Evolutionary conservation across 1,140 invertebrate genomes (phyloP), one percentile per base, ranked within the genome.

Genomic region (Caerostris darwini): DNA sequence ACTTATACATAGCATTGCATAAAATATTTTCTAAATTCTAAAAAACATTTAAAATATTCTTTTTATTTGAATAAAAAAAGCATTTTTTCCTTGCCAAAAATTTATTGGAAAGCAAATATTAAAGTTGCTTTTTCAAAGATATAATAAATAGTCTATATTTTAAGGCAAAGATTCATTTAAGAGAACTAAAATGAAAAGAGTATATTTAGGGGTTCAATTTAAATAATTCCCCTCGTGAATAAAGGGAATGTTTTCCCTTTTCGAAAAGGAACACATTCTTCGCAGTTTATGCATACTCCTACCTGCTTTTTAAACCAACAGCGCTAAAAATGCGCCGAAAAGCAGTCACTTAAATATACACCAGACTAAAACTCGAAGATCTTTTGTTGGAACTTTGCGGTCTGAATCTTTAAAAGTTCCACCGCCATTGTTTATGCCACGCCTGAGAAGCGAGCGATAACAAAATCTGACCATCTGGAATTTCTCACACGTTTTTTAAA

Each of bases 401-500:
- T 5, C 7, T 34, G 34, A 77, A 77, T 77, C 71, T 77, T 77
- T 77, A 53, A 77, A 77, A 77, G 71, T 50, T 77, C 34, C 53
- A 77, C 34, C 3, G 3, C 71, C 50, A 12, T 53, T 77, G 71
- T 77, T 77, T 77, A 77, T 77, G 34, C 34, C 71, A 50, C 14
- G 19, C 10, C 19, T 53, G 71, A 50, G 5, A 19, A 77, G 34
- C 12, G 50, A 77, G 34, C 3, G 34, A 10, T 4, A 77, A 50
- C 71, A 34, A 53, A 77, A 5, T 77, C 53, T 53, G 7, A 12
- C 19, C 71, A 77, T 77, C 71, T 77, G 71, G 71, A 12, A 77
- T 77, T 77, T 77, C 71, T 77, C 71, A 77, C 19, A 77, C 19
- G 34, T 77, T 77, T 77, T 34, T 77, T 77, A 34, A 77, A 14